Percentiles rank a stretch among this genome's conserved stretches.
Evolutionary conservation across 1,140 invertebrate species (phyloP).

Genomic region (Penaeus indicus): DNA sequence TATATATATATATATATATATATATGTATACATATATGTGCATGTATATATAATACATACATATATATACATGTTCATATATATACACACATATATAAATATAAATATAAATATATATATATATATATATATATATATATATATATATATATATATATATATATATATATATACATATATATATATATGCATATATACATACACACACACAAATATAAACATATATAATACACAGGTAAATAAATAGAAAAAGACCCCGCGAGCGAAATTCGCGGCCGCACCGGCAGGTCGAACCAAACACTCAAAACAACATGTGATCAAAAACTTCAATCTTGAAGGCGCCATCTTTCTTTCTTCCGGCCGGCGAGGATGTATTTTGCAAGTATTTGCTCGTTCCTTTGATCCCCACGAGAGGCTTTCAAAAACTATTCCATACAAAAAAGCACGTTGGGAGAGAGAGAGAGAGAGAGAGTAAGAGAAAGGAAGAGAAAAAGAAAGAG

Average conservation of each 20-base stretch:
- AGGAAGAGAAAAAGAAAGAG: neutral
- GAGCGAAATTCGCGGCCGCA: no score
- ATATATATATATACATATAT: neutral
- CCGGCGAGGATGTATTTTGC: no score
- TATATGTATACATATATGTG: neutral
- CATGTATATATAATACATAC: neutral
- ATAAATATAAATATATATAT: slow-evolving; percentile 22
- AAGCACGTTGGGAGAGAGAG: neutral
- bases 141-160: slow-evolving; percentile 30
- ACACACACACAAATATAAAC: no score
- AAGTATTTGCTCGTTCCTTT: neutral
- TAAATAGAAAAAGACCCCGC: neutral
- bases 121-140: slow-evolving; percentile 7
- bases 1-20: neutral
- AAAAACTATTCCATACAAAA: neutral
- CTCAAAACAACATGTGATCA: no score
- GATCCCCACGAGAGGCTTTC: neutral
- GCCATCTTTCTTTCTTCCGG: no score
- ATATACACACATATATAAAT: slow-evolving; percentile 20
- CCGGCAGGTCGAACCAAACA: no score
- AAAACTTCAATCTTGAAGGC: no score
- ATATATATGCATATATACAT: neutral
- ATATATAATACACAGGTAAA: neutral
- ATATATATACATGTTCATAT: no score
- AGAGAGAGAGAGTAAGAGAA: neutral